Evolutionary conservation across 2,113 vertebrate species (phyloP).

Genomic region (Turnix velox): DNA sequence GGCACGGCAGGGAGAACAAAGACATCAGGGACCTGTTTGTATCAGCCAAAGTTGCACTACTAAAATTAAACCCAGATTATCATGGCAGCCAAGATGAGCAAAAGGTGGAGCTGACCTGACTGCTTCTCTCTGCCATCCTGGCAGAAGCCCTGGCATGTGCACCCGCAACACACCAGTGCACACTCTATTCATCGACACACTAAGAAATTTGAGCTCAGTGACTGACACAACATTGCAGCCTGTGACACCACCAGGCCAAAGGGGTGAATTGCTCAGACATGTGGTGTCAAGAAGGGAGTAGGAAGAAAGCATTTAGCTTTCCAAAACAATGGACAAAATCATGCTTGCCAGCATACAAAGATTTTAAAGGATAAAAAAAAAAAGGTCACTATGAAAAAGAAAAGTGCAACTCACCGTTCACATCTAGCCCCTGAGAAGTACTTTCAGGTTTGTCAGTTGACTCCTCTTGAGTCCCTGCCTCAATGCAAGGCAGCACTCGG

Average conservation of each 20-base stretch:
- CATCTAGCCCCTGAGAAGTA: slow-evolving; percentile 71
- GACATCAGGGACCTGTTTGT: rapidly evolving
- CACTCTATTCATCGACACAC: background rate
- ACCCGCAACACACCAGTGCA: rapidly evolving
- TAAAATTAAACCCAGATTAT: background rate
- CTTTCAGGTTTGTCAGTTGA: slow-evolving; percentile 70
- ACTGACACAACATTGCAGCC: background rate
- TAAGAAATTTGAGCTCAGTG: background rate
- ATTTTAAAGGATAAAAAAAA: background rate
- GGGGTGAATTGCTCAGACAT: rapidly evolving
- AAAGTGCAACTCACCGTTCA: slow-evolving; percentile 77
- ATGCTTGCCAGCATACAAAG: background rate
- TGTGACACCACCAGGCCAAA: background rate
- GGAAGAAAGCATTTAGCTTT: background rate
- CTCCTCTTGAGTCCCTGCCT: slow-evolving; percentile 58
- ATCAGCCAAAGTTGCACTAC: background rate
- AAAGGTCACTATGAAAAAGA: background rate
- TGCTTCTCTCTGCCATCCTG: background rate
- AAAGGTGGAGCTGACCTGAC: background rate
- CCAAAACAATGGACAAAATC: background rate
- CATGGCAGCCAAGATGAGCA: background rate
- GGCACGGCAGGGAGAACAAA: background rate
- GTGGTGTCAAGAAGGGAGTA: background rate
- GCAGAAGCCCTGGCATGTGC: background rate
- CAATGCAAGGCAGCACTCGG: slow-evolving; percentile 63